Conservation (phyloP, 2,888 invertebrate species). For the Diadegma fenestrale region DNA sequence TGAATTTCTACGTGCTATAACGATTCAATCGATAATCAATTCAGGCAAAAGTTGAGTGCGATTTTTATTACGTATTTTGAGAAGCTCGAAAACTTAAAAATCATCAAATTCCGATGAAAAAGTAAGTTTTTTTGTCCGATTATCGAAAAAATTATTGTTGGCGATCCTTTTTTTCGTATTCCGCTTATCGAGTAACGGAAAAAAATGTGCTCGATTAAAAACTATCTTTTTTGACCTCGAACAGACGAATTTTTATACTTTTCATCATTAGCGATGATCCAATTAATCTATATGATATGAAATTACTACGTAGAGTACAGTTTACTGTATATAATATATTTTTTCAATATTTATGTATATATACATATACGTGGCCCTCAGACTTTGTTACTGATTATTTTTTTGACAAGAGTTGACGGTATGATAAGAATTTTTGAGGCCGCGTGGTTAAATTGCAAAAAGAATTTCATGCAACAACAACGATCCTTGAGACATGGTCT, state of each 20-base stretch:
- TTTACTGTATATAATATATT: neutral
- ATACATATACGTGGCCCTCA: conserved; percentile 38
- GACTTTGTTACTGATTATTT: conserved; percentile 17
- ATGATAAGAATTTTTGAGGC: conserved; percentile 54
- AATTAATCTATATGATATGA: conserved; percentile 32
- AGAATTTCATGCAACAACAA: conserved; percentile 31
- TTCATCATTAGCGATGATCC: conserved; percentile 49
- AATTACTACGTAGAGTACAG: conserved; percentile 35
- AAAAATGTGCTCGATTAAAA: neutral
- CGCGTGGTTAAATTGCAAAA: conserved; percentile 50
- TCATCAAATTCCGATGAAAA: neutral
- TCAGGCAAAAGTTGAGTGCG: neutral
- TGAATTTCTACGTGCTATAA: neutral
- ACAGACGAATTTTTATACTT: neutral
- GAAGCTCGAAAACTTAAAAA: neutral
- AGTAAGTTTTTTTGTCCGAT: neutral
- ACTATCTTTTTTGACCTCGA: neutral
- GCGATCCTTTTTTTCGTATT: neutral
- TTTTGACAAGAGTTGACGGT: conserved; percentile 23
- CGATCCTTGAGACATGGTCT: conserved; percentile 38
- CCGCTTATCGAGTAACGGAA: neutral
- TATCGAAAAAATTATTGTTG: neutral
- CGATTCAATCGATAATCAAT: neutral
- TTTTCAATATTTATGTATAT: neutral
- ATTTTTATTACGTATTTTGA: neutral